phyloP scores from a whole-genome alignment of 2,888 invertebrate species.

The Amphipyra tragopoginis region DNA sequence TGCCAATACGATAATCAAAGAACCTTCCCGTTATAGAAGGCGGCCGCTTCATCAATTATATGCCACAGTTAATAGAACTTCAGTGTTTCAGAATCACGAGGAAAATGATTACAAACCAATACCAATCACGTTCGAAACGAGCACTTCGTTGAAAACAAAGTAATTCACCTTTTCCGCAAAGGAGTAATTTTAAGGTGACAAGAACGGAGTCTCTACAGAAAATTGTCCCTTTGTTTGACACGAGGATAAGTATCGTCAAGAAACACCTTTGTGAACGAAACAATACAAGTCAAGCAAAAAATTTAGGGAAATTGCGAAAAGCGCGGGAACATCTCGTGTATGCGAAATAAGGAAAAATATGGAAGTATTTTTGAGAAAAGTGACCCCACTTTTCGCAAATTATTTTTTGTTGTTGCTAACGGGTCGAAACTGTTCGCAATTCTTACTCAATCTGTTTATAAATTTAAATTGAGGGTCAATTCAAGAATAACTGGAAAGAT shows the following conservation, averaged over 20 bases:
- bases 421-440: too few species aligned
- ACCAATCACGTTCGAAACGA: slow-evolving; percentile 3
- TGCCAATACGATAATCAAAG: too few species aligned
- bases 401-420: background rate
- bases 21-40: too few species aligned
- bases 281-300: slow-evolving; percentile 39
- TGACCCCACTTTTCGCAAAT: slow-evolving; percentile 3
- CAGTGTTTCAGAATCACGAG: too few species aligned
- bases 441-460: too few species aligned
- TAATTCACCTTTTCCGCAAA: slow-evolving; percentile 30
- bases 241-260: slow-evolving; percentile 24
- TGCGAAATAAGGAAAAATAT: slow-evolving; percentile 17
- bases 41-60: too few species aligned
- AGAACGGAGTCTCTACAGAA: slow-evolving; percentile 17
- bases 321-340: slow-evolving; percentile 1
- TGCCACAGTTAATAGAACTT: too few species aligned
- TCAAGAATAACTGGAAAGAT: too few species aligned
- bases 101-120: slow-evolving; percentile 16
- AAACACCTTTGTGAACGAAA: slow-evolving; percentile 37
- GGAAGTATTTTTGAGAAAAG: slow-evolving; percentile 9
- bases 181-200: slow-evolving; percentile 38
- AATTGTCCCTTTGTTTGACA: slow-evolving; percentile 35
- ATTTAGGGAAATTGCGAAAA: slow-evolving; percentile 36
- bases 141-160: slow-evolving; percentile 23
- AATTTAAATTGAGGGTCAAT: too few species aligned